These are phyloP conservation scores for Hanleya hanleyi DNA, from an alignment of 2,888 invertebrate genomes.

Conservation along the genomic window DNA sequence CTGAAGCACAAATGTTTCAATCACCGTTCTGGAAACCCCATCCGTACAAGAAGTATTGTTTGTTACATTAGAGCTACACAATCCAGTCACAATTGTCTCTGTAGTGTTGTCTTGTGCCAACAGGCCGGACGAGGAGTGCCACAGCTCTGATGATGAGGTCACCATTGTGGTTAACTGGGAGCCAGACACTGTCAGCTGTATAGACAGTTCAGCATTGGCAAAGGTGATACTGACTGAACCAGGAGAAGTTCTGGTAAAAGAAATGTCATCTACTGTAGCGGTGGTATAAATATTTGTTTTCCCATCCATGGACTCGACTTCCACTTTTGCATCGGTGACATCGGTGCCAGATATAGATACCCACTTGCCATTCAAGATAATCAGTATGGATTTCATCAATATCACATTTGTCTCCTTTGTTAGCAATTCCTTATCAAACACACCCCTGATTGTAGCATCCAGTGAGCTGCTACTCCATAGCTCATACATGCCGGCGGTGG, in stretches of 20 bases:
- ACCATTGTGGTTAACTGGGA: background rate
- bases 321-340: background rate
- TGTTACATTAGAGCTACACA: background rate
- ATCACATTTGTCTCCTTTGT: background rate
- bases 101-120: background rate
- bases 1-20: background rate
- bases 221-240: background rate
- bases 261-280: background rate
- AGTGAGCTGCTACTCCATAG: conserved; percentile 27
- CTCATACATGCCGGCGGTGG: conserved; percentile 29
- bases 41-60: no score
- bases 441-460: conserved; percentile 14
- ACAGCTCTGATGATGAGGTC: no score
- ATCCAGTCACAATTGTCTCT: background rate
- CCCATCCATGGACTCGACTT: background rate
- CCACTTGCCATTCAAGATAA: background rate
- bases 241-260: background rate
- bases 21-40: background rate
- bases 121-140: no score
- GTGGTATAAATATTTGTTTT: background rate
- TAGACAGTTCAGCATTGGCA: background rate
- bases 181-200: background rate
- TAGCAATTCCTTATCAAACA: background rate
- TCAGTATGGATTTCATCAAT: background rate
- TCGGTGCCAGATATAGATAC: background rate